phyloP scores from a whole-genome alignment of 2,888 invertebrate species.

The Lepidochitona cinerea region DNA sequence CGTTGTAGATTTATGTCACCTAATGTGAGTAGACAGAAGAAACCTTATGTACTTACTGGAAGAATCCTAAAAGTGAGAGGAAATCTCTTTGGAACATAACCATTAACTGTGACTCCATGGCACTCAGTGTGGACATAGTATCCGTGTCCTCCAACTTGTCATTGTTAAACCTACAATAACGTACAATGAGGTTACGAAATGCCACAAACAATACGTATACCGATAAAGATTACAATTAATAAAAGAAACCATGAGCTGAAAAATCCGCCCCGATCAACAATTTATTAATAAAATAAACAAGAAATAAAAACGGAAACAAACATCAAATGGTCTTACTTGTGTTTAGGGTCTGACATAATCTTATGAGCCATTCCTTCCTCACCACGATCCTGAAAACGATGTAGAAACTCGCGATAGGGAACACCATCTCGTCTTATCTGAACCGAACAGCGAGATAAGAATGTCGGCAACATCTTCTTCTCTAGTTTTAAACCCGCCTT shows the following conservation, averaged over 20 bases:
- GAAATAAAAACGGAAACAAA: too few relatives aligned
- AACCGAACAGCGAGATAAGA: constrained; percentile 66
- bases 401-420: constrained; percentile 69
- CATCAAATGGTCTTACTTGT: constrained; percentile 57
- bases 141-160: constrained; percentile 34
- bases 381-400: constrained; percentile 69
- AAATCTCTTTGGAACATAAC: constrained; percentile 70
- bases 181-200: too few relatives aligned
- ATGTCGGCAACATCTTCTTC: constrained; percentile 64
- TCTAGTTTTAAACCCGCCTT: constrained; percentile 62
- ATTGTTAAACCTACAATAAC: constrained; percentile 47
- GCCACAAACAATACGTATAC: background rate
- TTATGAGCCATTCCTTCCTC: constrained; percentile 69
- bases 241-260: too few relatives aligned
- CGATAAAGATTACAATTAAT: too few relatives aligned
- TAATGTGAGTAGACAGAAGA: too few relatives aligned
- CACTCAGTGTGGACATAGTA: constrained; percentile 47
- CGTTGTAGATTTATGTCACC: too few relatives aligned
- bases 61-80: constrained; percentile 65
- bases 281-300: too few relatives aligned
- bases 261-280: too few relatives aligned
- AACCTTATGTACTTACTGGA: constrained; percentile 70
- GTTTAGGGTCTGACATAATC: constrained; percentile 65
- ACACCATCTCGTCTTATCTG: constrained; percentile 55
- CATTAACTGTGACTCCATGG: constrained; percentile 65